Evolutionary conservation across 2,797 vertebrate species (phyloP).

Genomic region (Todus mexicanus): DNA sequence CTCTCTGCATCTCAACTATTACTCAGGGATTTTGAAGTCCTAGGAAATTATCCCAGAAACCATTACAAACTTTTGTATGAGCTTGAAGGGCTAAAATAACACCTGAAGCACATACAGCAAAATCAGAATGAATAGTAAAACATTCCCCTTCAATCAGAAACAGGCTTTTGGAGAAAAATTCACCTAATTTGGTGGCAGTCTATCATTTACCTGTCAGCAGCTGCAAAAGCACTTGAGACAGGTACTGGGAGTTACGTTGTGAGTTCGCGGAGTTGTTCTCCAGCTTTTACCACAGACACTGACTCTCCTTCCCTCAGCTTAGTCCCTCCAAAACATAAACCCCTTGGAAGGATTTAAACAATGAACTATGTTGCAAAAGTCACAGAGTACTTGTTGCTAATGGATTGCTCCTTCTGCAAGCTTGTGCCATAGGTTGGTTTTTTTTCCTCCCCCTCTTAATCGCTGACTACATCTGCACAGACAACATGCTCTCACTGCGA

Average conservation of each 20-base stretch:
- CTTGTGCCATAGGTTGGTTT: neutral
- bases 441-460: fast-evolving
- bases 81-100: neutral
- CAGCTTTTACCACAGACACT: neutral
- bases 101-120: neutral
- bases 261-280: neutral
- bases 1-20: neutral
- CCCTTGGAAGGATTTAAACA: neutral
- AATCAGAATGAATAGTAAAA: neutral
- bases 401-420: neutral
- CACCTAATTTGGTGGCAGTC: neutral
- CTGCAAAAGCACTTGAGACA: neutral
- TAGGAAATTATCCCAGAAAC: neutral
- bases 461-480: neutral
- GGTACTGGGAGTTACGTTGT: neutral
- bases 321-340: neutral
- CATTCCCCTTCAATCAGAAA: neutral
- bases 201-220: neutral
- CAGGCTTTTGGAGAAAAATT: neutral
- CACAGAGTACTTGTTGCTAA: neutral
- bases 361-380: neutral
- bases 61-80: neutral
- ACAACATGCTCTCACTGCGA: neutral
- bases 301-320: neutral
- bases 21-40: neutral